A percentile compares a stretch with the other conserved stretches of the same genome.
Conservation (phyloP, 2,797 vertebrate species). For the Mus spretus region DNA sequence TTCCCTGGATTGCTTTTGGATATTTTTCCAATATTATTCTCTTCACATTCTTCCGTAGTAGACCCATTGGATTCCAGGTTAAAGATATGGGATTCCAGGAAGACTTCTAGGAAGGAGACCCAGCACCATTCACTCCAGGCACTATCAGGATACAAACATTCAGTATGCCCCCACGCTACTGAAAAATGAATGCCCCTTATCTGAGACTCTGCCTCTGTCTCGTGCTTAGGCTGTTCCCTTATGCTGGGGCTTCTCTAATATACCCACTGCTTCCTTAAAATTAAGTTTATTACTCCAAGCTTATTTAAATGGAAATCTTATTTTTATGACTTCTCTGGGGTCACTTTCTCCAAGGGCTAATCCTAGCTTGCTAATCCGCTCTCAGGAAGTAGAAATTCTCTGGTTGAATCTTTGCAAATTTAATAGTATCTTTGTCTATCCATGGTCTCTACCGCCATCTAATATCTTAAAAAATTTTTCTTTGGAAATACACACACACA, state of each 20-base stretch:
- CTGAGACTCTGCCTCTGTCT: not conserved
- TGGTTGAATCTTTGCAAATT: not conserved
- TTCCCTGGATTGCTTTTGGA: not conserved
- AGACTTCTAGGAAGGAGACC: not conserved
- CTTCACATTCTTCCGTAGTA: not conserved
- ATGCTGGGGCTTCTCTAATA: not conserved
- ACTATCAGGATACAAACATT: not conserved
- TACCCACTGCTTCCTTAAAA: not conserved
- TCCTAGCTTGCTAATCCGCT: not conserved
- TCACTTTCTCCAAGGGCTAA: not conserved
- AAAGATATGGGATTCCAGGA: not conserved
- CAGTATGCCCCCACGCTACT: not conserved
- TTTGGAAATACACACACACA: not conserved
- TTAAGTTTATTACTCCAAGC: not conserved
- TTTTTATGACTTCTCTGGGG: not conserved
- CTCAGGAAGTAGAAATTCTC: not conserved
- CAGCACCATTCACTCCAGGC: not conserved
- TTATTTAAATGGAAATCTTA: not conserved
- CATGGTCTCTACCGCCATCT: too few relatives aligned
- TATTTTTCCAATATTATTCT: not conserved
- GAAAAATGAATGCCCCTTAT: not conserved
- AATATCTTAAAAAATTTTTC: not conserved
- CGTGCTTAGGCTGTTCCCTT: not conserved
- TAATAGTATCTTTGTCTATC: not conserved
- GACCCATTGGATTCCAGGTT: not conserved